Evolutionary conservation across 1,140 invertebrate species (phyloP).

Genomic region (Portunus trituberculatus): DNA sequence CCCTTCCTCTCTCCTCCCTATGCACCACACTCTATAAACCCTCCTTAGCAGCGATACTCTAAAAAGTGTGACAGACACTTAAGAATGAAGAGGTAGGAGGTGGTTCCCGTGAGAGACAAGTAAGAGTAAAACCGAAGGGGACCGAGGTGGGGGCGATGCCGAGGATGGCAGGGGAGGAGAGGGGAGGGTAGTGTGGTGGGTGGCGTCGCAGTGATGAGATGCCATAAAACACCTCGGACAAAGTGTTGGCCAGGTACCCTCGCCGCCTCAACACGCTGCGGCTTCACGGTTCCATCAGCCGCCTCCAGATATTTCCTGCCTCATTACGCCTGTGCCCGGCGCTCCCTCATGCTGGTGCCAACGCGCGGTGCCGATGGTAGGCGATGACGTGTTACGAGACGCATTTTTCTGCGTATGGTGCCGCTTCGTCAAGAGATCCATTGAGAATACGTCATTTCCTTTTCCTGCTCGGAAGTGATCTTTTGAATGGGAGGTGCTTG

Average conservation of each 20-base stretch:
- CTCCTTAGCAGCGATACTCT: slow-evolving; percentile 50
- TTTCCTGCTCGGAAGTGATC: slow-evolving; percentile 33
- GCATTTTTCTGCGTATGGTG: not conserved
- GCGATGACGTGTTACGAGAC: not conserved
- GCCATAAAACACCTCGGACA: slow-evolving; percentile 72
- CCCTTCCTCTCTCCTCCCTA: not conserved
- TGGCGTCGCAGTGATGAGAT: slow-evolving; percentile 46
- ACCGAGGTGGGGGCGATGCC: not conserved
- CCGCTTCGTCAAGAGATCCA: not conserved
- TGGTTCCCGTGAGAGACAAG: slow-evolving; percentile 37
- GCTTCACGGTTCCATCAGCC: slow-evolving; percentile 44
- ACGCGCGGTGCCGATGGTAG: not conserved
- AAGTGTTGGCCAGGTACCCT: slow-evolving; percentile 57
- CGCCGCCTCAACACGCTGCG: slow-evolving; percentile 50
- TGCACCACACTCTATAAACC: slow-evolving; percentile 52
- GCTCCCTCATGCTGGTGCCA: not conserved
- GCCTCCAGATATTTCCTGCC: slow-evolving; percentile 57
- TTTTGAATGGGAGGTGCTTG: not conserved
- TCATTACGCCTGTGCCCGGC: slow-evolving; percentile 21
- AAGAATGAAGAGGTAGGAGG: not conserved
- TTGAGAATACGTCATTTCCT: slow-evolving; percentile 21
- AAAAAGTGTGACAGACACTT: slow-evolving; percentile 18
- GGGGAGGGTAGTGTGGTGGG: not conserved
- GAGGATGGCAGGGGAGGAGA: not conserved
- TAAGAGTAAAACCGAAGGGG: slow-evolving; percentile 26